Evolutionary conservation across 2,888 invertebrate species (phyloP), one percentile per base, ranked within the genome.

Genomic region (Halictus quadricinctus): DNA sequence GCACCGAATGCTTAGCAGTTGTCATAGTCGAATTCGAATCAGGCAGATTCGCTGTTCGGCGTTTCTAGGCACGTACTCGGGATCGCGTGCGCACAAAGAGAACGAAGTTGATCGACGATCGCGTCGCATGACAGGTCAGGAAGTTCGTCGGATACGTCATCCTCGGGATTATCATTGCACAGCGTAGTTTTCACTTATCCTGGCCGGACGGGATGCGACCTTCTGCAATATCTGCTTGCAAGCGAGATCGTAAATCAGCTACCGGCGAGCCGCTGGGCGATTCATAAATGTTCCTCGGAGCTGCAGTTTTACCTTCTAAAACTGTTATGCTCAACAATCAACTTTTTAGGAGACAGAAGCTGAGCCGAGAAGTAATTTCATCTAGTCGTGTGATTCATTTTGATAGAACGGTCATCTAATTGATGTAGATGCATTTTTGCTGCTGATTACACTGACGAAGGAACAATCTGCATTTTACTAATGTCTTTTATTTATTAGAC

Each of bases 1-100:
- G 50, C 21, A 2, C 50, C 50, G 50, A 54, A 54, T 21, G 50
- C 50, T 50, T 50, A 50, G 54, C 54, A 54, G 54, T 54, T 54
- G 21, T 54, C 54, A 21, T 41, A 50, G 43, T 25, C 50, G 25
- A 81, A 72, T 76, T 83, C 64, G 64, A 83, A 54, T 72, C 83
- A 54, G 60, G n/a, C 15, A 48, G 48, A 72, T 46, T 13, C 13
- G 25, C 25, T 60, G 58, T n/a, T 74, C 66, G 18, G n/a, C 7
- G 25, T 60, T 58, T 77, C 83, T 46, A 25, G n/a, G 77, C 83
- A 82, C 83, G 77, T 78, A 1, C 74, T 12, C 54, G 8, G 36
- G 25, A 54, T 54, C 69, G 50, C 69, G 50, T 54, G 69, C 36
- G 69, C 48, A 41, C 54, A 25, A 69, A 77, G 76, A 43, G 36